Evolutionary conservation across 2,797 vertebrate species (phyloP).

Genomic region (Chloroceryle amazona): DNA sequence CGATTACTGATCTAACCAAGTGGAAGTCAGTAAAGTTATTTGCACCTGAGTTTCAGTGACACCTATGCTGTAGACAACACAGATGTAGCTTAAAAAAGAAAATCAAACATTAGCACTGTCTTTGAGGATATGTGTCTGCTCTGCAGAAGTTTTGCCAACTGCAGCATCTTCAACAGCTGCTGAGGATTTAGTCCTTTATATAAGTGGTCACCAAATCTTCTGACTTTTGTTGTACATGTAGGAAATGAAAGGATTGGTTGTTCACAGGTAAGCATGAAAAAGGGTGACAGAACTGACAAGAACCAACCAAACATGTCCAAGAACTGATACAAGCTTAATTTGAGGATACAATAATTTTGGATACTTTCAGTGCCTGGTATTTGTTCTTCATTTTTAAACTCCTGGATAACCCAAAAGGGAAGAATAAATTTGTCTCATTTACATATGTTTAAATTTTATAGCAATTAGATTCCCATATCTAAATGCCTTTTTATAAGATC

Average conservation of each 20-base stretch:
- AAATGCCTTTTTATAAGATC: slow-evolving; percentile 44
- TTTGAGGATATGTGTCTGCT: not conserved
- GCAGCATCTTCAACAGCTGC: not conserved
- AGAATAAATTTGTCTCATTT: not conserved
- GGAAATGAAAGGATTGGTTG: not conserved
- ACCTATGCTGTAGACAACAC: not conserved
- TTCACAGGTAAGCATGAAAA: not conserved
- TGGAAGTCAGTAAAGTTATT: not conserved
- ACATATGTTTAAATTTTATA: slow-evolving; percentile 41
- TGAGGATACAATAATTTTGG: not conserved
- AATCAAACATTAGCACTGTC: not conserved
- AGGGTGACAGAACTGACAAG: not conserved
- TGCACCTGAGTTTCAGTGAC: not conserved
- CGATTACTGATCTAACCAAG: not conserved
- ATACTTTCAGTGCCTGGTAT: not conserved
- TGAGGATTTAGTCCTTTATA: slow-evolving; percentile 14
- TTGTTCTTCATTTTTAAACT: not conserved
- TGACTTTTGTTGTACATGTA: slow-evolving; percentile 2
- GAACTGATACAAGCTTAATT: not conserved
- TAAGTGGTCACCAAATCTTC: not conserved
- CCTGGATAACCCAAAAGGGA: not conserved
- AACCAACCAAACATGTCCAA: not conserved
- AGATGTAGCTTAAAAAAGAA: not conserved
- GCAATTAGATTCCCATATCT: slow-evolving; percentile 3
- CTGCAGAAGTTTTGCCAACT: not conserved